Evolutionary conservation across 37 sponge, comb jelly and placozoan species (phyloP).

Genomic region (Amphimedon queenslandica): DNA sequence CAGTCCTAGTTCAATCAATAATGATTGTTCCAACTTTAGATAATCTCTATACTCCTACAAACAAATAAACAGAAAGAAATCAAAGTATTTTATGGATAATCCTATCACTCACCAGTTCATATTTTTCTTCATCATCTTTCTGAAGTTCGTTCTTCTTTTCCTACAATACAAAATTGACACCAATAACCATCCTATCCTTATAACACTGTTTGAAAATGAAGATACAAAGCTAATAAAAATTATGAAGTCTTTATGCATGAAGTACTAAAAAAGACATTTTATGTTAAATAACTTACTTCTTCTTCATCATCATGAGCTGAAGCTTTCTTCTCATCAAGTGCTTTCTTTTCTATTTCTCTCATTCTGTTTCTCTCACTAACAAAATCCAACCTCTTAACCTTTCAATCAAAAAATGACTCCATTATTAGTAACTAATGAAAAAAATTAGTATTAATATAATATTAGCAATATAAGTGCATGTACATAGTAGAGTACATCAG

Average conservation of each 20-base stretch:
- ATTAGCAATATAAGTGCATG: too few species aligned
- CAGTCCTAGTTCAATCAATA: slow-evolving; percentile 88
- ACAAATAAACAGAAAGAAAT: background rate
- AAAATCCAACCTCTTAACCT: slow-evolving; percentile 57
- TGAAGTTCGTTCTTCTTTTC: too few species aligned
- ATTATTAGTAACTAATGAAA: slow-evolving; percentile 42
- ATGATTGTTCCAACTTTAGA: slow-evolving; percentile 68
- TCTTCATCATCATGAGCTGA: background rate
- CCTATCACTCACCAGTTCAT: too few species aligned
- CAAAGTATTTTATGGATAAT: slow-evolving; percentile 13
- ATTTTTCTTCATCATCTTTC: too few species aligned
- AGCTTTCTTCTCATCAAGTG: slow-evolving; percentile 5
- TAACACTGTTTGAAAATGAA: too few species aligned
- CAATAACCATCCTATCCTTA: too few species aligned
- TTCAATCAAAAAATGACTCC: slow-evolving; percentile 83
- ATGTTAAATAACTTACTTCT: background rate
- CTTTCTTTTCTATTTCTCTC: slow-evolving; percentile 58
- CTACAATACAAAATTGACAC: too few species aligned
- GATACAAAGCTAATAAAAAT: too few species aligned
- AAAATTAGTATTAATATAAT: too few species aligned
- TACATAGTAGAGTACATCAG: too few species aligned
- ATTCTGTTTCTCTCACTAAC: slow-evolving; percentile 14
- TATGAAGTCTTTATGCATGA: too few species aligned
- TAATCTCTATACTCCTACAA: slow-evolving; percentile 65
- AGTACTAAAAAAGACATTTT: background rate